Evolutionary conservation across 2,797 vertebrate species (phyloP).

Genomic region (Enteromius argenteus): DNA sequence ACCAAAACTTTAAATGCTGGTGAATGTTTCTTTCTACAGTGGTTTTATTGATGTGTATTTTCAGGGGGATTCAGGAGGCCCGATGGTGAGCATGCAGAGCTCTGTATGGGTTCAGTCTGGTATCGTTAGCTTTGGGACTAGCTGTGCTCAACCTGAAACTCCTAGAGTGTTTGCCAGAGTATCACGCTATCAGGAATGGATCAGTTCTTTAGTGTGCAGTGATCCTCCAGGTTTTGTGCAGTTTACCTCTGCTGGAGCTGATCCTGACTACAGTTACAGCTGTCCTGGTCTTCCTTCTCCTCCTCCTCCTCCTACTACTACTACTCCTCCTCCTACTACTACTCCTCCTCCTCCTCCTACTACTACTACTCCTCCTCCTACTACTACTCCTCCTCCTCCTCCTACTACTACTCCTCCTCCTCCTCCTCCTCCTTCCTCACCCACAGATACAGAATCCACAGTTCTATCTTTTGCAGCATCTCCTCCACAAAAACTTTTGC

Average conservation of each 20-base stretch:
- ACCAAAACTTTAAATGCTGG: background rate
- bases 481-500: background rate
- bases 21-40: background rate
- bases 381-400: no score
- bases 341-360: no score
- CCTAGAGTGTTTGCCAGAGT: slow-evolving; percentile 73
- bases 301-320: background rate
- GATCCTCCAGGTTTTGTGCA: slow-evolving; percentile 69
- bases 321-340: no score
- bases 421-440: background rate
- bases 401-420: background rate
- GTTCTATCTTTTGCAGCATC: background rate
- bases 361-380: no score
- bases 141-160: slow-evolving; percentile 65
- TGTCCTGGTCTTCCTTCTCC: slow-evolving; percentile 49
- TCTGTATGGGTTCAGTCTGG: slow-evolving; percentile 73
- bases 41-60: background rate
- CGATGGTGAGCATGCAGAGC: slow-evolving; percentile 67
- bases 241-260: slow-evolving; percentile 62
- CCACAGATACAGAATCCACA: background rate
- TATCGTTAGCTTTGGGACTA: slow-evolving; percentile 70
- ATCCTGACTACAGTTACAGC: slow-evolving; percentile 63
- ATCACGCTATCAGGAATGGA: slow-evolving; percentile 71
- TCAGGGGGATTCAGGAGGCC: slow-evolving; percentile 71
- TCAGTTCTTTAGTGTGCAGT: slow-evolving; percentile 60